Base-by-base conservation (phyloP, 2,888 invertebrate species). In the Cheilosia urbana region DNA sequence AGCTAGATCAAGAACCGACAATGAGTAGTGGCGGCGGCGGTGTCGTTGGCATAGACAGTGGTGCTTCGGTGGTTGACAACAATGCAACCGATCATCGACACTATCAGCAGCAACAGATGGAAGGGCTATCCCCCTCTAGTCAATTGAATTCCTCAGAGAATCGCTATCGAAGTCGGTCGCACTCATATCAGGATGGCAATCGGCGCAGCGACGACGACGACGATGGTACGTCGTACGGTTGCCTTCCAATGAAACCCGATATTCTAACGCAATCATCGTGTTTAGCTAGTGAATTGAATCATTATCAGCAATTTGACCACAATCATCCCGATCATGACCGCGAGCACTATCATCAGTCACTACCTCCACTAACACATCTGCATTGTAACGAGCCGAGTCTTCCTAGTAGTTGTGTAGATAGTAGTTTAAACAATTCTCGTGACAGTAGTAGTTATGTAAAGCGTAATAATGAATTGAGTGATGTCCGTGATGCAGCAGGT, bases 1-100 rank as follows among this genome's bases (percentile, higher is more conserved):
- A 91, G 87, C 80, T 82, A 76, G 79, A 87, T 62, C 73, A 85
- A 42, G 80, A 87, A 75, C 63, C 77, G 65, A 81, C 69, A 84
- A 83, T 83, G 87, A 87, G 75, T 79, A 80, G 80, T 63, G 60
- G 51, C 58, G 55, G 51, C 58, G 55, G 65, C 51, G 72, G 63
- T 37, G 85, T 69, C 47, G 68, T 80, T 55, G 87, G 81, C 24
- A 75, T 76, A 27, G 82, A 79, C 7, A 81, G 51, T 21, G 55
- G 51, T 21, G 55, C 69, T 57, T 79, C 87, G 66, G 40, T 53
- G 24, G 88, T 89, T 69, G 89, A 66, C 71, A 76, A 30, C 34
- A 60, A 73, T 62, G 72, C 65, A 62, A 71, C 75, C 78, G 51
- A 73, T 17, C 77, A 55, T 82, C 81, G 72, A 81, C 71, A 81